These are phyloP conservation scores for Philhelius pedissequus DNA, from an alignment of 2,888 invertebrate species.

Conservation along the genomic window DNA sequence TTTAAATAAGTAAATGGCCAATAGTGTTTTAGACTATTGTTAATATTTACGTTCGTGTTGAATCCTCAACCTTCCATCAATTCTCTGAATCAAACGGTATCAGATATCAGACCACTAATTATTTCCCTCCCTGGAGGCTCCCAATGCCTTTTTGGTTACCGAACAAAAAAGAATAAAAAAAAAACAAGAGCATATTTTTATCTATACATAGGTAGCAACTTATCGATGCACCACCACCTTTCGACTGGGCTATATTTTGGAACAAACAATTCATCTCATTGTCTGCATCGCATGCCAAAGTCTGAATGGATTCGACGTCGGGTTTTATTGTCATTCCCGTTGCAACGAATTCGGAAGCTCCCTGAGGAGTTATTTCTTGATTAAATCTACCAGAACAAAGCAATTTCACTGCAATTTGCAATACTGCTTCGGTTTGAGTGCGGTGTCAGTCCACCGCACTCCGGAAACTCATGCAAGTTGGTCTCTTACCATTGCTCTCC, in stretches of 20 bases:
- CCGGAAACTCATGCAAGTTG: neutral
- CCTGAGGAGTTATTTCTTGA: constrained; percentile 58
- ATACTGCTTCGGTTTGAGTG: neutral
- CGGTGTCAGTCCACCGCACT: neutral
- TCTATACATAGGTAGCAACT: neutral
- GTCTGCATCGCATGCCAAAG: constrained; percentile 19
- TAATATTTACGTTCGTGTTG: no score
- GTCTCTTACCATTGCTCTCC: neutral
- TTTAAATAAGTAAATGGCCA: no score
- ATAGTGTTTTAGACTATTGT: no score
- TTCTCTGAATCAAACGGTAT: neutral
- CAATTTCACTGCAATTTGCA: constrained; percentile 2
- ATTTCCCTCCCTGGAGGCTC: neutral
- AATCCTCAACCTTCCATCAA: no score
- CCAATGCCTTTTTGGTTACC: neutral
- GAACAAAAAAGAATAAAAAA: neutral
- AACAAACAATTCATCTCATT: constrained; percentile 48
- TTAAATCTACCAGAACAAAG: constrained; percentile 55
- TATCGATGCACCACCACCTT: neutral
- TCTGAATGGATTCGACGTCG: constrained; percentile 32
- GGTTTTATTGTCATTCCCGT: constrained; percentile 49
- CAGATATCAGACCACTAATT: neutral
- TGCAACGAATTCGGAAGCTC: constrained; percentile 26
- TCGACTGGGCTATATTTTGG: neutral
- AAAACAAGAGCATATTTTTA: neutral